phyloP scores from a whole-genome alignment of 2,797 vertebrate genomes.

The Dipus sagitta region DNA sequence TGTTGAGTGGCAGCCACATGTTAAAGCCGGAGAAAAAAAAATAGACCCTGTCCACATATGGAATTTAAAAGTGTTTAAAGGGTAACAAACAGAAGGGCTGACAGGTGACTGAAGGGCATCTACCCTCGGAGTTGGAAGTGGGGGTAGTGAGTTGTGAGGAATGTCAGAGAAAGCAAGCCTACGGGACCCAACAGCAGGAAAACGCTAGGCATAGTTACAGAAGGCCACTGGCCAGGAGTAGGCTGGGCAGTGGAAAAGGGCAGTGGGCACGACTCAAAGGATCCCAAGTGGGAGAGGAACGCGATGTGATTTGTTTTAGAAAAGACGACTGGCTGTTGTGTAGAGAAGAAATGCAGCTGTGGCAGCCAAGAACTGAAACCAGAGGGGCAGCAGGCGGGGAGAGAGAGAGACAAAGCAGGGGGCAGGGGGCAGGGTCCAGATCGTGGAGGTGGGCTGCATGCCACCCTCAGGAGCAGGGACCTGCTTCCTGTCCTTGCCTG shows the following conservation, averaged over 20 bases:
- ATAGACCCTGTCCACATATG: background rate
- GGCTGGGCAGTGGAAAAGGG: background rate
- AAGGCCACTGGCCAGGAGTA: background rate
- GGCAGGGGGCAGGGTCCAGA: background rate
- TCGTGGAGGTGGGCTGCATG: rapidly evolving
- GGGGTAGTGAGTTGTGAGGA: background rate
- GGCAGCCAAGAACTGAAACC: background rate
- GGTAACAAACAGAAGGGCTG: rapidly evolving
- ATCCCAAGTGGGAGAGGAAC: background rate
- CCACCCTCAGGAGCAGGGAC: background rate
- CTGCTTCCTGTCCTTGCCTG: too few relatives aligned
- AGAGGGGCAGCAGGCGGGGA: background rate
- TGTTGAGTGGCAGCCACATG: background rate
- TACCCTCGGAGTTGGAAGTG: background rate
- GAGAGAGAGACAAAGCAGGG: background rate
- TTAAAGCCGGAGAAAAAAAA: background rate
- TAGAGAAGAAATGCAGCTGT: background rate
- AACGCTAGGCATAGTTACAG: background rate
- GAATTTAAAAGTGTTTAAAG: rapidly evolving
- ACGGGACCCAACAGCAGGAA: background rate
- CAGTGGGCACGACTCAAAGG: background rate
- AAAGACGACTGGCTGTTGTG: background rate
- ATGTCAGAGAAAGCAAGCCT: background rate
- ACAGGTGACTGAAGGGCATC: background rate
- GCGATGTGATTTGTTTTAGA: background rate